phyloP scores from a whole-genome alignment of 2,113 vertebrate genomes.

The Conger conger region DNA sequence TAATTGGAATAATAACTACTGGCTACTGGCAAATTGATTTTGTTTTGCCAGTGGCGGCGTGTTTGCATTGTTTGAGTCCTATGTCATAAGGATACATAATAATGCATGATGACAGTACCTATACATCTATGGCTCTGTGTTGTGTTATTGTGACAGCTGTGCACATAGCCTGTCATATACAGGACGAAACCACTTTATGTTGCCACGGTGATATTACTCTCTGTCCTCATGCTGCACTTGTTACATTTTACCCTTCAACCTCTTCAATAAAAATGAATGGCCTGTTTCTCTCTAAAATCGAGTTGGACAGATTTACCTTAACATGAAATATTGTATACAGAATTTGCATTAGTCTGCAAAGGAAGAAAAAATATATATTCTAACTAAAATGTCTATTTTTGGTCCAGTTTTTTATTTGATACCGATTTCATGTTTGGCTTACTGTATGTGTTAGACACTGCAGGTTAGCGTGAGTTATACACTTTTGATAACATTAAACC shows the following conservation, averaged over 20 bases:
- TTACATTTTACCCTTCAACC: neutral
- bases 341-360: neutral
- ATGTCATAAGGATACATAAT: neutral
- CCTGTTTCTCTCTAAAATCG: neutral
- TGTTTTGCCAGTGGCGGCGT: neutral
- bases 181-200: conserved; percentile 16
- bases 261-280: neutral
- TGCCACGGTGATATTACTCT: conserved; percentile 9
- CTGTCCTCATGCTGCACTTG: neutral
- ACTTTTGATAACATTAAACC: neutral
- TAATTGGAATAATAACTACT: neutral
- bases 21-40: neutral
- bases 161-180: neutral
- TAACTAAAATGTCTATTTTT: neutral
- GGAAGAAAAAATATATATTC: neutral
- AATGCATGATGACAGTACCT: neutral
- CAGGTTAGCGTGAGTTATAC: neutral
- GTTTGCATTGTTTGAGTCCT: neutral
- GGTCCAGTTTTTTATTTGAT: neutral
- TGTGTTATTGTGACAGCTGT: conserved; percentile 3
- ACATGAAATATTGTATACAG: neutral
- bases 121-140: neutral
- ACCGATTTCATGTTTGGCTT: neutral
- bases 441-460: neutral
- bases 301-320: neutral